Evolutionary conservation across 2,797 vertebrate species (phyloP), one percentile per base, ranked within the genome.

Genomic region (Pipistrellus kuhlii): DNA sequence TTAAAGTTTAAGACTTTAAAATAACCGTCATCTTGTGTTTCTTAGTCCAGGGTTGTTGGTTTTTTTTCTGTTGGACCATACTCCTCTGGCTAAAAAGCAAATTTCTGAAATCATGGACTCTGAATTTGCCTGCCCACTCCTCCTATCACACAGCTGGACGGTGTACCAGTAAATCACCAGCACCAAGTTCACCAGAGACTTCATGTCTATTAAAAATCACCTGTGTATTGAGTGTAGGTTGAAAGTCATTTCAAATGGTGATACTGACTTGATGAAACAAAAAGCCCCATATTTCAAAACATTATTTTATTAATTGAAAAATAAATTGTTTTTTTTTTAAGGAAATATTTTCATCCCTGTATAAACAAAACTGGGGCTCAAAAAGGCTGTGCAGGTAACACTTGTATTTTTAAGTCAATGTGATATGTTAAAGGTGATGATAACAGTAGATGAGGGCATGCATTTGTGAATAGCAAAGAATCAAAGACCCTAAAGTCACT

Each of bases 301-400:
- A 41, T 91, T 75, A 78, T 90, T 48, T 68, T 88, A 76, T 75
- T 93, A 71, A 89, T 12, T 69, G 25, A 85, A 89, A 95, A 83
- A 85, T 25, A 93, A 71, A 77, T 11, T 85, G 9, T 7, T 14
- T 1, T 38, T 41, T 41, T 84, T 32, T 62, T 78, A 57, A 72
- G 55, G 46, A 62, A 81, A 73, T 3, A 2, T 78, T 51, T 77
- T 66, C 53, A 73, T 85, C 25, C 25, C 41, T 55, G 1, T 8
- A 71, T 38, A 76, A 77, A 92, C 11, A 69, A 90, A 93, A 55
- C 25, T 44, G 46, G 86, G 55, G 1, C 3, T 68, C 48, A 10
- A 5, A 64, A 68, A 27, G 27, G n/a, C 66, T 76, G 32, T 80
- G 35, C 2, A 51, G 38, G 13, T 38, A 68, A 84, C 78, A 51